Conservation (phyloP, 2,113 vertebrate genomes). For the Calonectris borealis region DNA sequence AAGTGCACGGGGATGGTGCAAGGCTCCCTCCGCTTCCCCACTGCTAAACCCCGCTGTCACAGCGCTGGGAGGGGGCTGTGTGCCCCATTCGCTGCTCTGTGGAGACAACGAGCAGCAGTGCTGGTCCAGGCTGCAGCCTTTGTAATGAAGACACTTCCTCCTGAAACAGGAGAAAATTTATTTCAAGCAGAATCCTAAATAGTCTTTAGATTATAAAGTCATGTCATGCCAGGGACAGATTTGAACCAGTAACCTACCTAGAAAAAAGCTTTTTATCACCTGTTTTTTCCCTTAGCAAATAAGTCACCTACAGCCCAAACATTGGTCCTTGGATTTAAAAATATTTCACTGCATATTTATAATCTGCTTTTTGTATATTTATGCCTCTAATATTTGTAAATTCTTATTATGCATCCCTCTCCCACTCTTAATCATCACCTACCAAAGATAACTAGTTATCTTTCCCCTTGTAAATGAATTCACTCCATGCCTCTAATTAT, state of each 20-base stretch:
- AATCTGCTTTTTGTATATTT: constrained; percentile 65
- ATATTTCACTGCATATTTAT: constrained; percentile 58
- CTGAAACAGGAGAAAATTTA: not conserved
- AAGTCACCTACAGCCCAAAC: constrained; percentile 50
- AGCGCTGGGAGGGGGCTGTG: not conserved
- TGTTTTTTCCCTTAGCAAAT: not conserved
- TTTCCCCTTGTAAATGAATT: constrained; percentile 55
- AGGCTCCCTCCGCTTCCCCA: not conserved
- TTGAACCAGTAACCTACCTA: not conserved
- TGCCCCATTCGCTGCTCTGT: fast-evolving
- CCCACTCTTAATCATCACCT: constrained; percentile 55
- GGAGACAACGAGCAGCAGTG: not conserved
- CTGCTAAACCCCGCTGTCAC: not conserved
- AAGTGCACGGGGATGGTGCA: not conserved
- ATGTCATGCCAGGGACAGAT: not conserved
- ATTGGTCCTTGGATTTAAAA: constrained; percentile 48
- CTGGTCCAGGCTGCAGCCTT: not conserved
- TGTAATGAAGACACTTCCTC: not conserved
- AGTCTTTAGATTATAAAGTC: not conserved
- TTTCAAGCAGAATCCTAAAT: not conserved
- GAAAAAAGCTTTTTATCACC: not conserved
- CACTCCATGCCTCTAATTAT: constrained; percentile 55
- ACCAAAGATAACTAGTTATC: constrained; percentile 63
- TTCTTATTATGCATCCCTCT: constrained; percentile 66
- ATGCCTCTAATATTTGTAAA: constrained; percentile 68